phyloP scores from a whole-genome alignment of 2,888 invertebrate genomes.

The Kuschelorhynchus macadamiae region DNA sequence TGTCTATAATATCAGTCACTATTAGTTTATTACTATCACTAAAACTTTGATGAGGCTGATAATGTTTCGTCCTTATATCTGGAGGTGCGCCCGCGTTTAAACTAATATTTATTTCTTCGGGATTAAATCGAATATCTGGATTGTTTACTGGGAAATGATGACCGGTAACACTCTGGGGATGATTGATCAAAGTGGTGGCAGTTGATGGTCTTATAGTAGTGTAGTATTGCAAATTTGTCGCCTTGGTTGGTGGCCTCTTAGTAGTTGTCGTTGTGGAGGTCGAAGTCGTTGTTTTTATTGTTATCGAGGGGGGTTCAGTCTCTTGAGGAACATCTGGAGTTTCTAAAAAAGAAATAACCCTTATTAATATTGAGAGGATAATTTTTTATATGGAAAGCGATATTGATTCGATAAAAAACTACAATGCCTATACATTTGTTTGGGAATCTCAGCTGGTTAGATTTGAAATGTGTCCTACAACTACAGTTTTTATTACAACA shows the following conservation, averaged over 20 bases:
- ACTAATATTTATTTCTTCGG: constrained; percentile 67
- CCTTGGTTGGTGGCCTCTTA: constrained; percentile 51
- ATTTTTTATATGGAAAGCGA: too few species aligned
- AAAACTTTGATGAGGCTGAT: constrained; percentile 54
- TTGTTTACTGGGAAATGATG: constrained; percentile 64
- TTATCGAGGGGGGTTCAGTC: constrained; percentile 62
- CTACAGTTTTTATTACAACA: too few species aligned
- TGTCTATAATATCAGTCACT: constrained; percentile 28
- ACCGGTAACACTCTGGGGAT: constrained; percentile 55
- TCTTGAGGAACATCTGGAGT: constrained; percentile 60
- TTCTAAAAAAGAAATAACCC: constrained; percentile 65
- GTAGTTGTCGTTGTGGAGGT: constrained; percentile 60
- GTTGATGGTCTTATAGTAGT: constrained; percentile 54
- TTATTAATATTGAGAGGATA: too few species aligned
- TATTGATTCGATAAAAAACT: too few species aligned
- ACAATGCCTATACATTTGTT: too few species aligned
- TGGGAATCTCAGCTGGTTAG: too few species aligned
- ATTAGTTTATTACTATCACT: constrained; percentile 29
- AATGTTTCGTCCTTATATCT: constrained; percentile 60
- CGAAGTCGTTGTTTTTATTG: constrained; percentile 61
- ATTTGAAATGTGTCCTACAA: too few species aligned
- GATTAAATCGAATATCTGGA: constrained; percentile 66
- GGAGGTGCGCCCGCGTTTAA: constrained; percentile 64
- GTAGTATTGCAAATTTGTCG: constrained; percentile 52
- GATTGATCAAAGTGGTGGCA: constrained; percentile 51